Conservation (phyloP, 2,113 vertebrate genomes). For the Crotalus tigris region DNA sequence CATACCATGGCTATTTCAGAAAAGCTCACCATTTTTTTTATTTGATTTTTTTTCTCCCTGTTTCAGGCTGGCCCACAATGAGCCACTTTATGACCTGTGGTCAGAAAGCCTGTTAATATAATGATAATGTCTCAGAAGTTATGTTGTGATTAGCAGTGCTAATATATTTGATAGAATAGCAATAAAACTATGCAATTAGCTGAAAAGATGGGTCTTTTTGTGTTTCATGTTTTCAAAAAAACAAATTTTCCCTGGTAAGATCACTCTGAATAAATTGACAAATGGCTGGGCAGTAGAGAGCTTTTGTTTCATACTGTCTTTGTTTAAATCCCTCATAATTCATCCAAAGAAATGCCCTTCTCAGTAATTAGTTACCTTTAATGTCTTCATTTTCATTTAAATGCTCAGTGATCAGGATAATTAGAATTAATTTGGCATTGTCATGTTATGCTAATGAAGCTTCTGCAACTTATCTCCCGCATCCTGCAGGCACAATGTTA, state of each 20-base stretch:
- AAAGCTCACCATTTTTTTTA: background rate
- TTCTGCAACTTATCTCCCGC: conserved; percentile 70
- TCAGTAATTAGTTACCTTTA: conserved; percentile 84
- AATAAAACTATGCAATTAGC: conserved; percentile 26
- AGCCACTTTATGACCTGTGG: conserved; percentile 13
- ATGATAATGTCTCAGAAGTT: conserved; percentile 29
- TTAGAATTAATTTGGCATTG: conserved; percentile 85
- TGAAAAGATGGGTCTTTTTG: background rate
- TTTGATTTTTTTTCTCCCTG: background rate
- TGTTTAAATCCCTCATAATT: conserved; percentile 59
- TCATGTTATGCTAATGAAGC: conserved; percentile 72
- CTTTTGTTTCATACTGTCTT: conserved; percentile 46
- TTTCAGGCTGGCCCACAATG: conserved; percentile 6
- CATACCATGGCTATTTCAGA: background rate
- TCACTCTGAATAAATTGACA: conserved; percentile 54
- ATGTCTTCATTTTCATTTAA: conserved; percentile 85
- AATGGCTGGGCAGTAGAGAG: conserved; percentile 29
- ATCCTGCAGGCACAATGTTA: conserved; percentile 66
- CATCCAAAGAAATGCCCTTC: conserved; percentile 67
- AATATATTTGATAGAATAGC: conserved; percentile 22
- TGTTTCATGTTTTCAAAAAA: conserved; percentile 37
- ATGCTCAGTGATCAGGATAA: conserved; percentile 84
- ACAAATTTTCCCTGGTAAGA: conserved; percentile 51
- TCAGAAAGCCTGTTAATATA: conserved; percentile 36
- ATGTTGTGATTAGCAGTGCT: conserved; percentile 32